Evolutionary conservation across 2,797 vertebrate genomes (phyloP).

Genomic region (Sebastes alutus): DNA sequence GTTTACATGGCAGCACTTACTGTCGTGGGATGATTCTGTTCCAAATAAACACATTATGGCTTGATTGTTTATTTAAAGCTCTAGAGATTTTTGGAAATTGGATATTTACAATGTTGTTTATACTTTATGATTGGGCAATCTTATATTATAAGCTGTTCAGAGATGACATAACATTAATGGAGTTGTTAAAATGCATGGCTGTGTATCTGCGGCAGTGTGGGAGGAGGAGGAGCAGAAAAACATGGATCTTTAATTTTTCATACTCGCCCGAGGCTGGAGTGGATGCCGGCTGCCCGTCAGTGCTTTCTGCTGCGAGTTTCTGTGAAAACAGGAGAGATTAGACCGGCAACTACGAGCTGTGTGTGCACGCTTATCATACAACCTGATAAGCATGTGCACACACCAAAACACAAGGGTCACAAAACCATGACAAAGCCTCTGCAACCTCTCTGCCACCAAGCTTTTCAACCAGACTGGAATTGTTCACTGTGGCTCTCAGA

Average conservation of each 20-base stretch:
- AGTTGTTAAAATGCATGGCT: constrained; percentile 22
- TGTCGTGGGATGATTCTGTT: not conserved
- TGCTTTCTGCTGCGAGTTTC: constrained; percentile 29
- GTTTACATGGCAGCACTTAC: not conserved
- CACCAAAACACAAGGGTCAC: constrained; percentile 15
- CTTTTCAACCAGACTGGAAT: constrained; percentile 24
- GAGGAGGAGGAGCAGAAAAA: constrained; percentile 42
- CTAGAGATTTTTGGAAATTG: not conserved
- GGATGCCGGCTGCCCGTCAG: constrained; percentile 37
- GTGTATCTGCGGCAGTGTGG: constrained; percentile 32
- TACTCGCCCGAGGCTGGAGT: constrained; percentile 46
- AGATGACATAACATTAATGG: constrained; percentile 1
- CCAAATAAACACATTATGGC: not conserved
- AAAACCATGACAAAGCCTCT: constrained; percentile 26
- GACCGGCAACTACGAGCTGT: constrained; percentile 17
- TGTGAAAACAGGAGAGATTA: constrained; percentile 32
- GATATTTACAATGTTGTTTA: not conserved
- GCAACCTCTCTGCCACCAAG: constrained; percentile 23
- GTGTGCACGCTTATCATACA: not conserved
- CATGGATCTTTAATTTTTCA: constrained; percentile 61
- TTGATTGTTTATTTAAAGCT: constrained; percentile 1
- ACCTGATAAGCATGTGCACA: constrained; percentile 26
- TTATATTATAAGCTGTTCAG: not conserved
- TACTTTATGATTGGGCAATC: not conserved
- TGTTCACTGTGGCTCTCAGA: not conserved